A percentile compares a stretch with the other conserved stretches of the same genome.
Conservation (phyloP, 1,140 invertebrate species). For the Drosophila kepulauana region DNA sequence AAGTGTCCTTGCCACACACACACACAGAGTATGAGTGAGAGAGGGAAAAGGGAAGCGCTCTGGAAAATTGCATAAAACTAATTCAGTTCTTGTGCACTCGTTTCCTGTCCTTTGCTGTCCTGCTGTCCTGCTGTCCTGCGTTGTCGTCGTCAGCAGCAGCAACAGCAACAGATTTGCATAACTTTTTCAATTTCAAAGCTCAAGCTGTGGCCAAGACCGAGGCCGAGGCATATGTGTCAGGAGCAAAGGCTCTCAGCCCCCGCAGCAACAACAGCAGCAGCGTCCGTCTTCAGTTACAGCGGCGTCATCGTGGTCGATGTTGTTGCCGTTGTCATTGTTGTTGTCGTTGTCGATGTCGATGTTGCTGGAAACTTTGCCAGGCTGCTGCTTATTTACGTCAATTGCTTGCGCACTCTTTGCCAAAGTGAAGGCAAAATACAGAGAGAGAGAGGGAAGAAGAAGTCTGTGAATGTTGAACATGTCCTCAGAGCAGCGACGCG, state of each 20-base stretch:
- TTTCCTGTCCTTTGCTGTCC: slow-evolving; percentile 69
- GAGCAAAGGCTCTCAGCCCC: slow-evolving; percentile 18
- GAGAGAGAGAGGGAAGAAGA: not conserved
- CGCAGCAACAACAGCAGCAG: slow-evolving; percentile 2
- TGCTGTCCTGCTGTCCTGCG: slow-evolving; percentile 31
- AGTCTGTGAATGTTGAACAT: not conserved
- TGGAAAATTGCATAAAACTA: slow-evolving; percentile 70
- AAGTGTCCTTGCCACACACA: slow-evolving; percentile 35
- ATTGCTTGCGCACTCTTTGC: slow-evolving; percentile 72
- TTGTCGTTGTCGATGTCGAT: slow-evolving; percentile 29
- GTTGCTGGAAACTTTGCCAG: slow-evolving; percentile 47
- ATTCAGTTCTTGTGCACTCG: slow-evolving; percentile 75
- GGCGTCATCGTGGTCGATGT: slow-evolving; percentile 48
- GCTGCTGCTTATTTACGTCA: slow-evolving; percentile 77
- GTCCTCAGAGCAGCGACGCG: slow-evolving; percentile 9
- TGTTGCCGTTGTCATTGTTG: slow-evolving; percentile 29
- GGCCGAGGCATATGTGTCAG: slow-evolving; percentile 68
- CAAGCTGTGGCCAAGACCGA: slow-evolving; percentile 67
- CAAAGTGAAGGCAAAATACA: not conserved
- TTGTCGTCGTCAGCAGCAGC: slow-evolving; percentile 33
- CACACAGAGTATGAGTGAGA: slow-evolving; percentile 12
- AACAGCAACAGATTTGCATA: slow-evolving; percentile 70
- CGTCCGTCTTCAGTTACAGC: slow-evolving; percentile 56
- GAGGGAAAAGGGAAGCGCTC: slow-evolving; percentile 13
- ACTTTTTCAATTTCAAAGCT: slow-evolving; percentile 82